Base-by-base conservation (phyloP, 2,888 invertebrate species). In the Uloborus plumipes region DNA sequence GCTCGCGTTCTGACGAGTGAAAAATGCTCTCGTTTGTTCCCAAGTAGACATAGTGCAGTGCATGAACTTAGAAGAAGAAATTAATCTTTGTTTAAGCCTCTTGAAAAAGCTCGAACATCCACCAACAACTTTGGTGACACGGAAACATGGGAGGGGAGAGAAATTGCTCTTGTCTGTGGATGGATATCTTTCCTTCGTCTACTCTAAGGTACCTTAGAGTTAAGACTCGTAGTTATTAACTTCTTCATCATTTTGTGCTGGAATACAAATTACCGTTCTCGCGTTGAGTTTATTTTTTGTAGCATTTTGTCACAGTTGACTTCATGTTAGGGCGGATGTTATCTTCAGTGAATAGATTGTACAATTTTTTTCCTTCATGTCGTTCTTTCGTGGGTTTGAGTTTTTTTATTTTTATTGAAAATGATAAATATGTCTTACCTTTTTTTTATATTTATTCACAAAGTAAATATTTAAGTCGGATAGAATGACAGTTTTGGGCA, bases 71-170 rank as follows among this genome's bases (percentile, higher is more conserved):
- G 18, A 18, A 49, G 11, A 59, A 7, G 51, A 50, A 55, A 75
- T 75, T 61, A 67, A 75, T 75, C 49, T 31, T 31, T 16, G 47
- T 74, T 39, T 11, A 16, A 22, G 20, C n/a, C 14, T 18, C 31
- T 55, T 15, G 26, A 22, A 61, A 22, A 55, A 67, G 16, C 11
- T 31, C 50, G 14, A 20, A 20, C 55, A 55, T 55, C 20, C 20
- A 55, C 55, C 16, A 49, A 75, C 75, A 75, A 59, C 50, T 31
- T n/a, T 67, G 16, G 14, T 66, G 75, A 75, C 67, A 75, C 16
- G 51, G 31, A 26, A 22, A 31, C 59, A 51, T 50, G 18, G n/a
- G n/a, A 26, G 20, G 26, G 26, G 58, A n/a, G 55, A 55, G 20
- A 18, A 18, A 55, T n/a, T 55, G 18, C 20, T 55, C 11, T 55